Conservation (phyloP, 1,140 invertebrate genomes). For the Portunus trituberculatus region DNA sequence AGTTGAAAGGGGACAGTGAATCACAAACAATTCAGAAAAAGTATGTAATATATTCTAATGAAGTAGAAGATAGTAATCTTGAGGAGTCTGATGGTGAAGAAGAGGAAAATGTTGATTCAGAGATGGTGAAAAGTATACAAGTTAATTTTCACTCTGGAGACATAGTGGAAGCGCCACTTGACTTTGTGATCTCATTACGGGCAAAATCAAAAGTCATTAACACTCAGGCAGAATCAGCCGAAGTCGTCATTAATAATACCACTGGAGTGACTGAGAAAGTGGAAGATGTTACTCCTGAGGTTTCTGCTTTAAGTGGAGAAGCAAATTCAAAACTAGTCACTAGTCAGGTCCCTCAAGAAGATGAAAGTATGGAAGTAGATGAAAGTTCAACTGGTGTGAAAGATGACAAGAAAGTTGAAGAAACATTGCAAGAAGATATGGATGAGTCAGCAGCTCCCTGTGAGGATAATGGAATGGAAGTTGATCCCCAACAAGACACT, state of each 20-base stretch:
- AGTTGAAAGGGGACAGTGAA: conserved; percentile 37
- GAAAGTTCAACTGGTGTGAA: not conserved
- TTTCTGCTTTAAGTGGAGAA: not conserved
- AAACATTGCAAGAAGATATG: not conserved
- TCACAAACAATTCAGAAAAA: conserved; percentile 44
- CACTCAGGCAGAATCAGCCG: not conserved
- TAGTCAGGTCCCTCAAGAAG: not conserved
- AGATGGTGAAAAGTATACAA: conserved; percentile 69
- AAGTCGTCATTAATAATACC: not conserved
- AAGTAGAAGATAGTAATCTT: conserved; percentile 30
- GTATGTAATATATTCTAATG: conserved; percentile 62
- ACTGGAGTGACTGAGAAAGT: conserved; percentile 10
- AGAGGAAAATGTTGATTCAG: conserved; percentile 61
- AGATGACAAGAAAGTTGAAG: not conserved
- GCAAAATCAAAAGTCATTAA: conserved; percentile 66
- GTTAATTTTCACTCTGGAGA: conserved; percentile 76
- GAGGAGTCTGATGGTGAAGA: conserved; percentile 4
- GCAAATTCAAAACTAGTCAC: not conserved
- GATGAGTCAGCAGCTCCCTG: not conserved
- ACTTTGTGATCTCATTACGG: conserved; percentile 75
- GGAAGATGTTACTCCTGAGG: not conserved
- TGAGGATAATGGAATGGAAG: conserved; percentile 48
- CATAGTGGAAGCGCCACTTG: conserved; percentile 75
- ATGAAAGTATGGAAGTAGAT: conserved; percentile 30
- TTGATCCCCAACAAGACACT: not conserved